These are phyloP conservation scores for Miichthys miiuy DNA, from an alignment of 2,797 vertebrate species.

Conservation along the genomic window DNA sequence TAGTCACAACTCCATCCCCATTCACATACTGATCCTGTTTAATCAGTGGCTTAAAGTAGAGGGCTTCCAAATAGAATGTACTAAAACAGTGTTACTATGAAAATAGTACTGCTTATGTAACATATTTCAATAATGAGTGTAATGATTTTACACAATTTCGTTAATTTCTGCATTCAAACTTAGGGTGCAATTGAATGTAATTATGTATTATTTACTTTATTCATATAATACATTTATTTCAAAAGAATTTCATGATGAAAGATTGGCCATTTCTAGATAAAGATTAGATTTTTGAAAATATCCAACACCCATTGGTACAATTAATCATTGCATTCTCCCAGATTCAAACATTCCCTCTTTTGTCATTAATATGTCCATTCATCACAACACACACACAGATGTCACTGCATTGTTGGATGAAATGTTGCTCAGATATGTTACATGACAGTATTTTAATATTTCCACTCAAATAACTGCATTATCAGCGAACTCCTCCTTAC, in stretches of 20 bases:
- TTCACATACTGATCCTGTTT: neutral
- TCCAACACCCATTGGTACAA: neutral
- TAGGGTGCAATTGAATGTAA: neutral
- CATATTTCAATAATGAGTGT: too few species aligned
- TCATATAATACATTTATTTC: too few species aligned
- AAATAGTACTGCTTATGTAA: too few species aligned
- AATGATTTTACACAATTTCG: neutral
- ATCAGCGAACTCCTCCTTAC: conserved; percentile 24
- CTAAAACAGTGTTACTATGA: too few species aligned
- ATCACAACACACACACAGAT: conserved; percentile 38
- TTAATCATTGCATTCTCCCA: conserved; percentile 13
- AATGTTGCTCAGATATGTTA: conserved; percentile 33
- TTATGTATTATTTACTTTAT: neutral
- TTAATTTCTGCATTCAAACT: neutral
- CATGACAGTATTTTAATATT: conserved; percentile 17
- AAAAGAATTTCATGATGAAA: too few species aligned
- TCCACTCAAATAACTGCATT: conserved; percentile 54
- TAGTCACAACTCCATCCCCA: neutral
- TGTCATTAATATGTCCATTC: neutral
- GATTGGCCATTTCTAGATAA: neutral
- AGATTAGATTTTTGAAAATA: neutral
- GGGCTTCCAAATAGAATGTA: neutral
- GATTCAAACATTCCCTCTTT: conserved; percentile 26
- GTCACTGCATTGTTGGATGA: conserved; percentile 52
- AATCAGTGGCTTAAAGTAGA: neutral